phyloP scores from a whole-genome alignment of 2,113 vertebrate genomes.

The Zosterops pallidus region DNA sequence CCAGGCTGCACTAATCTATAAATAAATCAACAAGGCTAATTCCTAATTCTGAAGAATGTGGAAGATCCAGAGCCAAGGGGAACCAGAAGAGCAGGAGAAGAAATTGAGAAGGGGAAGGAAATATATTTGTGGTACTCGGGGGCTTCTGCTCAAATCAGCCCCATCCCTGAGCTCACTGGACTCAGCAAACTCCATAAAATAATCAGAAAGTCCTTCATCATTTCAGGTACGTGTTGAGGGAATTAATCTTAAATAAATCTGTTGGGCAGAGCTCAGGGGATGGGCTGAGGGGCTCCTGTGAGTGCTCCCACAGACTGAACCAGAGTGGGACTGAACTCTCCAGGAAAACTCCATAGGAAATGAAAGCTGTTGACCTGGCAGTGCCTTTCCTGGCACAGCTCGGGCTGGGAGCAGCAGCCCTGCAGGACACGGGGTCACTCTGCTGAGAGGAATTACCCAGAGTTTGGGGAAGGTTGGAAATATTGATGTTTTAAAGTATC shows the following conservation, averaged over 20 bases:
- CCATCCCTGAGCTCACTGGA: background rate
- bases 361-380: background rate
- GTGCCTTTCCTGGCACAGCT: background rate
- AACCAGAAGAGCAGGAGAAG: constrained; percentile 24
- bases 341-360: background rate
- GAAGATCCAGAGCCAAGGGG: constrained; percentile 8
- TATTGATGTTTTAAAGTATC: background rate
- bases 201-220: background rate
- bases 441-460: background rate
- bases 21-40: background rate
- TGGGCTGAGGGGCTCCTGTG: background rate
- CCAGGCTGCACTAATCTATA: background rate
- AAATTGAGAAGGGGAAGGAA: background rate
- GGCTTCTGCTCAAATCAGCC: background rate
- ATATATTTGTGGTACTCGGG: background rate
- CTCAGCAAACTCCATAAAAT: background rate
- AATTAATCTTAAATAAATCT: background rate
- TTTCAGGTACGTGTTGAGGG: background rate
- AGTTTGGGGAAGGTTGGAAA: background rate
- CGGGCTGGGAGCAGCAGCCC: background rate
- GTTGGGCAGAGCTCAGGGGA: background rate
- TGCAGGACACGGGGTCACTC: background rate
- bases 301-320: background rate
- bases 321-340: background rate
- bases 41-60: background rate